Percentiles rank a stretch among this genome's conserved stretches.
Conservation (phyloP, 92 coral and sea anemone genomes). For the Bergia puertoricense region DNA sequence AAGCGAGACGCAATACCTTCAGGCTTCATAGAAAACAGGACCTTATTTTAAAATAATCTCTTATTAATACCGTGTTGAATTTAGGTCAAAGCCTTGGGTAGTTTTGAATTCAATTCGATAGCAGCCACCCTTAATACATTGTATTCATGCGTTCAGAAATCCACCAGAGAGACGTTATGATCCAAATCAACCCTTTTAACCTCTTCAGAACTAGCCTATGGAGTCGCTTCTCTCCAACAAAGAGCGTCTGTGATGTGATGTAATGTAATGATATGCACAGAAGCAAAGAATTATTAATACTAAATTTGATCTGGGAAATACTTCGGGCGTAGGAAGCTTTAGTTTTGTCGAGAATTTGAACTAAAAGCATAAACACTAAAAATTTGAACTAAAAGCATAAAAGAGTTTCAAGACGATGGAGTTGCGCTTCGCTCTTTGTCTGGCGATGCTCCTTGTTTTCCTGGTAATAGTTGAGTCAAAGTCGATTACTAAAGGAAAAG, state of each 20-base stretch:
- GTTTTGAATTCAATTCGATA: neutral
- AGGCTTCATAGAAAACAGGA: neutral
- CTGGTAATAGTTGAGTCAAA: slow-evolving; percentile 23
- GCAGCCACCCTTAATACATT: slow-evolving; percentile 7
- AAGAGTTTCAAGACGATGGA: neutral
- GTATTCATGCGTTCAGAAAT: slow-evolving; percentile 29
- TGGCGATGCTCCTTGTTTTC: neutral
- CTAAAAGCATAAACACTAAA: neutral
- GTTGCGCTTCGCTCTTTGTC: neutral
- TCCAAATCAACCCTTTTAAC: slow-evolving; percentile 23
- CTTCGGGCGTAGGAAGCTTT: neutral
- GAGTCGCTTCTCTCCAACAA: neutral
- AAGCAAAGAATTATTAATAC: slow-evolving; percentile 9
- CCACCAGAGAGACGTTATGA: slow-evolving; percentile 30
- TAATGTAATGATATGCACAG: slow-evolving; percentile 14
- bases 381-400: too few relatives aligned
- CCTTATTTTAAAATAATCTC: neutral
- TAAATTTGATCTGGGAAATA: neutral
- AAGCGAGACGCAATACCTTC: neutral
- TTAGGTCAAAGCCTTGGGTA: neutral
- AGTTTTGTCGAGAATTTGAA: neutral
- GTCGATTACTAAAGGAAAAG: slow-evolving; percentile 25
- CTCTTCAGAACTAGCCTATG: slow-evolving; percentile 13
- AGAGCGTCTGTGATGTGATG: slow-evolving; percentile 35
- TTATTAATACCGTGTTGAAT: neutral